Conservation (phyloP, 2,113 vertebrate species). For the Rhodinocichla rosea region DNA sequence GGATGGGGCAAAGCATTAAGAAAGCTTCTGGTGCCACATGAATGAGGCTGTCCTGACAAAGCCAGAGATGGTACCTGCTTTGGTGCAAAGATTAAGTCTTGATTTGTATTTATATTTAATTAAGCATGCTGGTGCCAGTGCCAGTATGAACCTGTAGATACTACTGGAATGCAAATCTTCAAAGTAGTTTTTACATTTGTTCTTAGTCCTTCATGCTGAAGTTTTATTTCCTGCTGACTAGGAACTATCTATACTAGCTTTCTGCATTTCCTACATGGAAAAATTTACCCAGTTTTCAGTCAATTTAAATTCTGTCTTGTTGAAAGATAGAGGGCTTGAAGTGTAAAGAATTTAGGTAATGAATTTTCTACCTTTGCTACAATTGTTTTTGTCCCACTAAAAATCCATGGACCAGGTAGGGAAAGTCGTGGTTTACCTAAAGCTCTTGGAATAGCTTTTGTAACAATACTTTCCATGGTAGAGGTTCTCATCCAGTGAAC, state of each 20-base stretch:
- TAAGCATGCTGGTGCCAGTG: background rate
- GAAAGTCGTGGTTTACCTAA: background rate
- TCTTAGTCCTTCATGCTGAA: background rate
- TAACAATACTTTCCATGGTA: background rate
- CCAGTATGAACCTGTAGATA: background rate
- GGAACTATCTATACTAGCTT: background rate
- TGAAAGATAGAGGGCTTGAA: background rate
- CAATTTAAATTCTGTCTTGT: background rate
- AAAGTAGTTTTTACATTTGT: background rate
- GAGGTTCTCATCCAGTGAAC: background rate
- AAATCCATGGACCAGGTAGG: background rate
- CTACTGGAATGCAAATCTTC: background rate
- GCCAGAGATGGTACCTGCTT: background rate
- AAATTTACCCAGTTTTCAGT: background rate
- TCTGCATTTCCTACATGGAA: background rate
- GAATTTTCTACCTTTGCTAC: background rate
- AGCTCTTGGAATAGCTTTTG: background rate
- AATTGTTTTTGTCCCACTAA: background rate
- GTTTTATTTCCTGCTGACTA: background rate
- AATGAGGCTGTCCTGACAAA: background rate
- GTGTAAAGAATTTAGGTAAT: background rate
- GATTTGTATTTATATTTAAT: background rate
- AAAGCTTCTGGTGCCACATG: background rate
- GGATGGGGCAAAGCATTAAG: background rate
- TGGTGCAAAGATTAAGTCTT: background rate